Base-by-base conservation (phyloP, 1,140 invertebrate species). In the Pissodes strobi region DNA sequence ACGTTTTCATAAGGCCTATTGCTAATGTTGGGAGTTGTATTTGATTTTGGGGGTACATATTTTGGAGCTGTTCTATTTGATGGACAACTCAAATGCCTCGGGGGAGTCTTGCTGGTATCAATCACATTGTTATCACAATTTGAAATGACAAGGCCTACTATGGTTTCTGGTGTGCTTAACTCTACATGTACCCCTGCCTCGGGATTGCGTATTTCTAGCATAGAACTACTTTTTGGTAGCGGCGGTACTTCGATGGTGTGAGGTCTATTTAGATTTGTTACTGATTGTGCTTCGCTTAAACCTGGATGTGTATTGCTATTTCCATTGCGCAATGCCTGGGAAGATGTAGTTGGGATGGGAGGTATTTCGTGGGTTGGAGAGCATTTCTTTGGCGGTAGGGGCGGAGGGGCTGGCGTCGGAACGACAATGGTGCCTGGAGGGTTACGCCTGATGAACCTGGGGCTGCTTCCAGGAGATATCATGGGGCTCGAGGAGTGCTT, bases 71-170 rank as follows among this genome's bases (percentile, higher is more conserved):
- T 72, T 46, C 72, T 66, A 19, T 72, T 70, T 2, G 71, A 69
- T 0, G 74, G 75, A 58, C 72, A 76, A 48, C 74, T 76, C 51
- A 75, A 61, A 43, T 78, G 75, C 18, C 75, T 58, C 13, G 69
- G 72, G 17, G 71, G 74, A 17, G 65, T 70, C 41, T 70, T 72
- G n/a, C 55, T 63, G 10, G 69, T 70, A 48, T 73, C 71, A 37
- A 71, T 70, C 34, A 74, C 68, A 34, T 67, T 63, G 43, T 67
- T 69, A 63, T 72, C 67, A 65, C 73, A 72, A 68, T 74, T 75
- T 82, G 86, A 86, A 67, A 86, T 85, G 30, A 88, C 86, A 21
- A 88, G 78, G 1, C 86, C 86, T 13, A 81, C 85, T 39, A 88
- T 88, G 12, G 86, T 88, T 71, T 87, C 86, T 0, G 86, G 86